A percentile compares a stretch with the other conserved stretches of the same genome.
phyloP scores from a whole-genome alignment of 2,888 invertebrate species.

The Criorhina ranunculi region DNA sequence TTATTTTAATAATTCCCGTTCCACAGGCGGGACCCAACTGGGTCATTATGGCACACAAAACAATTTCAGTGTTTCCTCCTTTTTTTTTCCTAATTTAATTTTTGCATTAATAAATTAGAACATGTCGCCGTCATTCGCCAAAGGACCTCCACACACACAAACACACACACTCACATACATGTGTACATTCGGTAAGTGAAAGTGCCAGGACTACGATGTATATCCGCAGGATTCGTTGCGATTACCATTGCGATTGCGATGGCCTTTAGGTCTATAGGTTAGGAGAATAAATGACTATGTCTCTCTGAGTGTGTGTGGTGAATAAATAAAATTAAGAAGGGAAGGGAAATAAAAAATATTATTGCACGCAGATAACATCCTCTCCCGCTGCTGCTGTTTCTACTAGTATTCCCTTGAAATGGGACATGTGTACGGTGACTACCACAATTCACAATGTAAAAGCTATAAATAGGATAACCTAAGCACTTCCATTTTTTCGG shows the following conservation, averaged over 20 bases:
- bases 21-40: constrained; percentile 39
- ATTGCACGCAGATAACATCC: constrained; percentile 61
- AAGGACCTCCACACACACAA: neutral
- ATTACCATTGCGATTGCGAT: constrained; percentile 4
- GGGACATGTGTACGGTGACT: constrained; percentile 38
- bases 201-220: constrained; percentile 43
- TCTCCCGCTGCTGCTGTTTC: constrained; percentile 10
- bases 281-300: constrained; percentile 19
- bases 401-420: constrained; percentile 13
- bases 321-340: constrained; percentile 19
- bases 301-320: constrained; percentile 8
- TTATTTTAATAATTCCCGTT: constrained; percentile 60
- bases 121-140: constrained; percentile 12
- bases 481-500: neutral
- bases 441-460: constrained; percentile 23
- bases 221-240: constrained; percentile 42
- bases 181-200: constrained; percentile 54
- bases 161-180: neutral
- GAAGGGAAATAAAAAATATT: constrained; percentile 9
- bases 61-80: constrained; percentile 11
- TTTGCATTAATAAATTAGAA: constrained; percentile 64
- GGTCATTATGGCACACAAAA: constrained; percentile 60
- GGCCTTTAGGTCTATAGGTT: constrained; percentile 70
- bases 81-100: constrained; percentile 44
- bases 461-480: constrained; percentile 34